Evolutionary conservation across 35 echinoderm and acorn worm species (phyloP).

Genomic region (Holothuria glaberrima): DNA sequence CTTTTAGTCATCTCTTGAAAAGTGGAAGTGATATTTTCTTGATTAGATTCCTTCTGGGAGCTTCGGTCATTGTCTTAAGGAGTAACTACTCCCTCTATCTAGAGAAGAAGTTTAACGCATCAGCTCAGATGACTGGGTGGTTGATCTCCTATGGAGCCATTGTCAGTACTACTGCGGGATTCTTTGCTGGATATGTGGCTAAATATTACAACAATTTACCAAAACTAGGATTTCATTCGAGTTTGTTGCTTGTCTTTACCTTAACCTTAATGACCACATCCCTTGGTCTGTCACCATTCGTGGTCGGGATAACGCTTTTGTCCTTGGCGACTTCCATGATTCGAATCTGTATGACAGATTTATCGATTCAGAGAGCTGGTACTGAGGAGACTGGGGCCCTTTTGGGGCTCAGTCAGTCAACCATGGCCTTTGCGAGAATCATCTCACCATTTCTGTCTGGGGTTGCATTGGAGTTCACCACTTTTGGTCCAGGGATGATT

Average conservation of each 20-base stretch:
- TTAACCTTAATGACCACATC: conserved; percentile 48
- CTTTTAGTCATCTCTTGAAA: conserved; percentile 48
- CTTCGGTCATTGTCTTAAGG: conserved; percentile 43
- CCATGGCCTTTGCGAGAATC: conserved; percentile 57
- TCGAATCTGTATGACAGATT: conserved; percentile 37
- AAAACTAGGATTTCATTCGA: conserved; percentile 51
- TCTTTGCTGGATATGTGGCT: conserved; percentile 39
- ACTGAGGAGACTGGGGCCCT: conserved; percentile 35
- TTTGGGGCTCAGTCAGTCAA: conserved; percentile 59
- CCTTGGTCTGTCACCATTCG: neutral
- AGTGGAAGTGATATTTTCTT: conserved; percentile 52
- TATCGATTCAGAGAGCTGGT: conserved; percentile 49
- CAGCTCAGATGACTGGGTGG: conserved; percentile 63
- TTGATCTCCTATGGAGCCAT: conserved; percentile 64
- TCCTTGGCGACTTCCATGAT: conserved; percentile 49
- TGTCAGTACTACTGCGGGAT: conserved; percentile 26
- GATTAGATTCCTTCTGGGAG: conserved; percentile 62
- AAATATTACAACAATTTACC: conserved; percentile 49
- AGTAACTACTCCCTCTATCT: conserved; percentile 70
- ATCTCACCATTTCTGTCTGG: conserved; percentile 51
- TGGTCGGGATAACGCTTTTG: conserved; percentile 17
- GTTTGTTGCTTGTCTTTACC: neutral
- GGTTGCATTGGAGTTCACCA: conserved; percentile 58
- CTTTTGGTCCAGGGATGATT: conserved; percentile 41
- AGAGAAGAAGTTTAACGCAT: conserved; percentile 56